phyloP scores from a whole-genome alignment of 1,140 invertebrate genomes.

The Harlomillsia oculata region DNA sequence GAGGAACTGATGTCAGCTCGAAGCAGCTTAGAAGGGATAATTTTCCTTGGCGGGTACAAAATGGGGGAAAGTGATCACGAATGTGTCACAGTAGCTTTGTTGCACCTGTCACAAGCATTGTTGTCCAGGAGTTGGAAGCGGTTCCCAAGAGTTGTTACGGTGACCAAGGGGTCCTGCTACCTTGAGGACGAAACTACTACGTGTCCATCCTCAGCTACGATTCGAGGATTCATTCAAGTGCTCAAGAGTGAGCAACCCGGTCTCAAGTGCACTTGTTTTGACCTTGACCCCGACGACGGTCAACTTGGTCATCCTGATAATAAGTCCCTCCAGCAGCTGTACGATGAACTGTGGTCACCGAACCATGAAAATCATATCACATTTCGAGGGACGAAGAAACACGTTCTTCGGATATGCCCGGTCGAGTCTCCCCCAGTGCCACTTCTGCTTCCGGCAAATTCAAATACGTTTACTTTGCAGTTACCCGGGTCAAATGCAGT shows the following conservation, averaged over 20 bases:
- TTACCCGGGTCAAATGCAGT: too few species aligned
- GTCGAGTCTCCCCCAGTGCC: neutral
- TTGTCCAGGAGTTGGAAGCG: neutral
- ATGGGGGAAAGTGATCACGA: neutral
- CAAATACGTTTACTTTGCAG: too few species aligned
- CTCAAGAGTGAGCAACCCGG: conserved; percentile 9
- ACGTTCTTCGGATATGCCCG: neutral
- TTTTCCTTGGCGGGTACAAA: neutral
- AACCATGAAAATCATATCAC: conserved; percentile 3
- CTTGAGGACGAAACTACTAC: neutral
- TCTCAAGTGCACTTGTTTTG: neutral
- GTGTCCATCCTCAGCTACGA: neutral
- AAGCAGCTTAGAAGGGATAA: neutral
- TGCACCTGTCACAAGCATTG: neutral
- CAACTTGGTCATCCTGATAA: too few species aligned
- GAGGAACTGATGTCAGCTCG: neutral
- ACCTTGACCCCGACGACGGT: neutral
- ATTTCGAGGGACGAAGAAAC: neutral
- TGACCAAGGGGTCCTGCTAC: conserved; percentile 1
- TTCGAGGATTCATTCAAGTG: neutral
- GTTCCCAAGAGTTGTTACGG: neutral
- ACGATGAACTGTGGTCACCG: conserved; percentile 10
- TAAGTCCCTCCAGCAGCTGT: too few species aligned
- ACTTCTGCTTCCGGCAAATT: neutral
- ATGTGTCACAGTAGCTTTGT: neutral